Base-by-base conservation (phyloP, 2,888 invertebrate species). In the Carpatolechia fugitivella region DNA sequence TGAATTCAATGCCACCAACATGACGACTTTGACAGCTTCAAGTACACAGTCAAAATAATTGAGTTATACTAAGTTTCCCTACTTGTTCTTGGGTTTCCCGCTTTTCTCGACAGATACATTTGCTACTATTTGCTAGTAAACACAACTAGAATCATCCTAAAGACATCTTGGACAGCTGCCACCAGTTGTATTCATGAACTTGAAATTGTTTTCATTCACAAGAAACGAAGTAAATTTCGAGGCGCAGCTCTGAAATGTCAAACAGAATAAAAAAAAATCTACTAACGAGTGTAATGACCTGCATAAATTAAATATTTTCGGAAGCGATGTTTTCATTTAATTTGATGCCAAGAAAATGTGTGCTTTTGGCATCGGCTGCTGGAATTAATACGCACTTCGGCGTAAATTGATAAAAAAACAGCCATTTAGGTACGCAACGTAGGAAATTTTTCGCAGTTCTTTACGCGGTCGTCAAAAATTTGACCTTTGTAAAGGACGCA, bases 131-230 rank as follows among this genome's bases (percentile, higher is more conserved):
- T 18, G 18, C 18, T 18, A 41, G 18, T 41, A 20, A 18, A 18
- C 14, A n/a, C 29, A 6, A 24, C 44, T n/a, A 44, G 11, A 29
- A 44, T 44, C 44, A 1, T 10, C 20, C 24, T 11, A 11, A 20
- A 44, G 29, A n/a, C n/a, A 11, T 3, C 16, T 50, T 50, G 52
- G 52, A 52, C 41, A 33, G 31, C 4, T 52, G 52, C 52, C 44
- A 52, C 40, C 20, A 10, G 13, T 41, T 41, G 41, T 52, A 31
- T 11, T 36, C 50, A 10, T 50, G 50, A 50, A 50, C 50, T 50
- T 50, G 50, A 50, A 20, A 35, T 31, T 20, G 13, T 24, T 31
- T 31, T 31, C 35, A 24, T 49, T 49, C 44, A 29, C 38, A 13
- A 33, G 33, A 11, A n/a, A 2, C 10, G 33, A n/a, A n/a, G n/a